phyloP scores from a whole-genome alignment of 2,888 invertebrate species.

The Sthenelais limicola region DNA sequence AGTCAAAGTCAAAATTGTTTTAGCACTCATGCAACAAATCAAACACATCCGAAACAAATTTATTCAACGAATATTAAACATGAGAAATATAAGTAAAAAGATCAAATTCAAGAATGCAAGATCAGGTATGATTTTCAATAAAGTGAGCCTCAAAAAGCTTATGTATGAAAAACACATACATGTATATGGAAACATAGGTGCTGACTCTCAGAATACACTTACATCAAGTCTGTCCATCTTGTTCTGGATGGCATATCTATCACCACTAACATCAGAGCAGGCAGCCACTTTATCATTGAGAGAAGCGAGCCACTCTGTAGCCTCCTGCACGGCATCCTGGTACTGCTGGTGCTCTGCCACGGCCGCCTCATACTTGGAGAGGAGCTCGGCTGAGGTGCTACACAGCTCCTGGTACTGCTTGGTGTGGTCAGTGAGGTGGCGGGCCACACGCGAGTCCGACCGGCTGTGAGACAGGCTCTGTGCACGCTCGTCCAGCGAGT shows the following conservation, averaged over 20 bases:
- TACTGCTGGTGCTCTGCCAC: constrained; percentile 89
- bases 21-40: too few species aligned
- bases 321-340: constrained; percentile 82
- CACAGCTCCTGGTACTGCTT: constrained; percentile 63
- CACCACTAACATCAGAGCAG: constrained; percentile 88
- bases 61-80: too few species aligned
- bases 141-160: too few species aligned
- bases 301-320: constrained; percentile 90
- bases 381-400: constrained; percentile 76
- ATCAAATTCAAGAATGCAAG: too few species aligned
- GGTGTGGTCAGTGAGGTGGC: constrained; percentile 62
- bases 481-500: constrained; percentile 85
- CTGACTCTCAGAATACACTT: not conserved
- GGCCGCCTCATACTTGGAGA: constrained; percentile 87
- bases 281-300: constrained; percentile 89
- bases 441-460: constrained; percentile 60
- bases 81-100: too few species aligned
- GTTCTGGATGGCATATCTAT: constrained; percentile 85
- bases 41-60: too few species aligned
- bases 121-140: too few species aligned
- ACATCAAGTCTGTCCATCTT: constrained; percentile 82
- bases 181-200: not conserved
- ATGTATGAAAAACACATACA: too few species aligned
- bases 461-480: constrained; percentile 77
- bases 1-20: too few species aligned